phyloP scores from a whole-genome alignment of 2,888 invertebrate species.

The Neoitamus cyanurus region DNA sequence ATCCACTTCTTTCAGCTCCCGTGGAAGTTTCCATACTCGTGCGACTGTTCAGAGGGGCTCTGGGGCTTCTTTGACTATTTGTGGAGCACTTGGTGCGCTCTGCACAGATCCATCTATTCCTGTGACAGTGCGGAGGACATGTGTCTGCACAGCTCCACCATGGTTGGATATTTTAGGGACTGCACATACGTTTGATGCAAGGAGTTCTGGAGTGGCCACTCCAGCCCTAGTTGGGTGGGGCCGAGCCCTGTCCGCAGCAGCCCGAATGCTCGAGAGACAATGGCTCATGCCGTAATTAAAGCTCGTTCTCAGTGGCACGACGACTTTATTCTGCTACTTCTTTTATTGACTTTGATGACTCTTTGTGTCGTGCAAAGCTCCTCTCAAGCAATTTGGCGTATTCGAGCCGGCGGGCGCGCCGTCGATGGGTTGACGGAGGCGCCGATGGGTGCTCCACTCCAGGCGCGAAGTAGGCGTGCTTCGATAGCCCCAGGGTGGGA shows the following conservation, averaged over 20 bases:
- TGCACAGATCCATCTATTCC: slow-evolving; percentile 26
- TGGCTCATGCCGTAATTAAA: slow-evolving; percentile 26
- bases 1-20: slow-evolving; percentile 18
- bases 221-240: background rate
- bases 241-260: background rate
- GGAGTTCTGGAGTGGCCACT: background rate
- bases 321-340: slow-evolving; percentile 24
- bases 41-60: background rate
- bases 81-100: slow-evolving; percentile 18
- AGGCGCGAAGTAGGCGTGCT: background rate
- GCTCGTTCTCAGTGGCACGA: slow-evolving; percentile 25
- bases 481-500: background rate
- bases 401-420: background rate
- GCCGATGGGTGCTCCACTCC: background rate
- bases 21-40: slow-evolving; percentile 1
- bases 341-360: slow-evolving; percentile 34
- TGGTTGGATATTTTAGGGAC: background rate
- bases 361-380: slow-evolving; percentile 15
- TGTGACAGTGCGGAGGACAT: slow-evolving; percentile 21
- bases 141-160: slow-evolving; percentile 1
- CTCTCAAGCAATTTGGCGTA: slow-evolving; percentile 25
- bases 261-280: background rate
- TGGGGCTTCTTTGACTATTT: slow-evolving; percentile 23
- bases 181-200: slow-evolving; percentile 9
- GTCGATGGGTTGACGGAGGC: background rate